A percentile compares a stretch with the other conserved stretches of the same genome.
Evolutionary conservation across 2,113 vertebrate species (phyloP).

Genomic region (Leptodactylus fuscus): DNA sequence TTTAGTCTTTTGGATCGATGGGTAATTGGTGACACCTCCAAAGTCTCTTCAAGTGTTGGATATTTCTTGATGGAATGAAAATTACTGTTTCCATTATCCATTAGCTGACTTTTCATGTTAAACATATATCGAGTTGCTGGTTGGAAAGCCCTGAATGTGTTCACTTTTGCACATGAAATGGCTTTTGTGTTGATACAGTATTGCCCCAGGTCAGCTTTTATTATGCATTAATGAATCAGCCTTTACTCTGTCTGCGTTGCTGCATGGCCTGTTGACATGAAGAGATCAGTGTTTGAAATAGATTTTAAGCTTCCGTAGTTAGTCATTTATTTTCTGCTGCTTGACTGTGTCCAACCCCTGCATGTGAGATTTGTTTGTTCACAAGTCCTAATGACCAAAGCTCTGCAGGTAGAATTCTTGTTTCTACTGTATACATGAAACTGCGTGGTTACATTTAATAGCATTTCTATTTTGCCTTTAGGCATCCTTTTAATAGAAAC

Average conservation of each 20-base stretch:
- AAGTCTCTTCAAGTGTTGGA: not conserved
- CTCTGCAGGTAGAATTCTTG: not conserved
- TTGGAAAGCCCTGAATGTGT: not conserved
- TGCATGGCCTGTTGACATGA: slow-evolving; percentile 22
- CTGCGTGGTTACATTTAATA: not conserved
- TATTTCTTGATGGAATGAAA: slow-evolving; percentile 7
- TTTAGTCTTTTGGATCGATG: not conserved
- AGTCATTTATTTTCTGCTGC: not conserved
- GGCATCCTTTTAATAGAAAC: not conserved
- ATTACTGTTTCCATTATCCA: slow-evolving; percentile 16
- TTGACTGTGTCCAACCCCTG: not conserved
- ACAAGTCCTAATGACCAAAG: not conserved
- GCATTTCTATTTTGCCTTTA: not conserved
- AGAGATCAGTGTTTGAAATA: slow-evolving; percentile 19
- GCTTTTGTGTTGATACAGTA: slow-evolving; percentile 9
- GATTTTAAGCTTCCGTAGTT: not conserved
- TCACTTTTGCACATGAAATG: slow-evolving; percentile 18
- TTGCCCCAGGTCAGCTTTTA: slow-evolving; percentile 26
- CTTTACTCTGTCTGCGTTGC: slow-evolving; percentile 11
- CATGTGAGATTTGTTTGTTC: not conserved
- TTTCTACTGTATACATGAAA: not conserved
- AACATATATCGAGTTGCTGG: not conserved
- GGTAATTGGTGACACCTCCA: not conserved
- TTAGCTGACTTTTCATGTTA: slow-evolving; percentile 29
- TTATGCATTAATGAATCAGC: slow-evolving; percentile 39